phyloP scores from a whole-genome alignment of 2,888 invertebrate species.

The Oxyteleia sp. region DNA sequence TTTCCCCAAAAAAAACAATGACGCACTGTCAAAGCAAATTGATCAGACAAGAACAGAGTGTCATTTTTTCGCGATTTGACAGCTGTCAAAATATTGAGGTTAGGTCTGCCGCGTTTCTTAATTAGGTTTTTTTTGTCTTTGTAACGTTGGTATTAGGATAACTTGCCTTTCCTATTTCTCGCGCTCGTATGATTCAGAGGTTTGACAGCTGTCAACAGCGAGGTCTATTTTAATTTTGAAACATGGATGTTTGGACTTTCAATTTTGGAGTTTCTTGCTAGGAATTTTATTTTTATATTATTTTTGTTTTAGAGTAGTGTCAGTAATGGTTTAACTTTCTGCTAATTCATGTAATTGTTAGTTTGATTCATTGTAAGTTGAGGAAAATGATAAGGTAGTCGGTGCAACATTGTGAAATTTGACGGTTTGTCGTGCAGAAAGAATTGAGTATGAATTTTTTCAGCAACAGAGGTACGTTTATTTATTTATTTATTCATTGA shows the following conservation, averaged over 20 bases:
- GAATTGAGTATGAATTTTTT: not conserved
- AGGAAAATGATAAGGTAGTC: conserved; percentile 12
- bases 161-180: too few species aligned
- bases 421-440: not conserved
- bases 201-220: too few species aligned
- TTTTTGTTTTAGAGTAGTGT: conserved; percentile 12
- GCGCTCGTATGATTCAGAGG: too few species aligned
- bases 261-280: not conserved
- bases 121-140: too few species aligned
- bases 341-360: conserved; percentile 43
- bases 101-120: too few species aligned
- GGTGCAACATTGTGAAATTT: conserved; percentile 32
- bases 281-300: not conserved
- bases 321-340: not conserved
- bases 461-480: not conserved
- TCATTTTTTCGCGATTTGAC: not conserved
- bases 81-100: not conserved
- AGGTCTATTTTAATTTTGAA: too few species aligned
- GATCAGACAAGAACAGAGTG: too few species aligned
- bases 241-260: too few species aligned
- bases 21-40: too few species aligned
- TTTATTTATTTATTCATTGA: too few species aligned
- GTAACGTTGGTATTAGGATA: too few species aligned
- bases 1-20: too few species aligned
- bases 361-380: conserved; percentile 27